Evolutionary conservation across 2,888 invertebrate genomes (phyloP).

Genomic region (Arge pagana): DNA sequence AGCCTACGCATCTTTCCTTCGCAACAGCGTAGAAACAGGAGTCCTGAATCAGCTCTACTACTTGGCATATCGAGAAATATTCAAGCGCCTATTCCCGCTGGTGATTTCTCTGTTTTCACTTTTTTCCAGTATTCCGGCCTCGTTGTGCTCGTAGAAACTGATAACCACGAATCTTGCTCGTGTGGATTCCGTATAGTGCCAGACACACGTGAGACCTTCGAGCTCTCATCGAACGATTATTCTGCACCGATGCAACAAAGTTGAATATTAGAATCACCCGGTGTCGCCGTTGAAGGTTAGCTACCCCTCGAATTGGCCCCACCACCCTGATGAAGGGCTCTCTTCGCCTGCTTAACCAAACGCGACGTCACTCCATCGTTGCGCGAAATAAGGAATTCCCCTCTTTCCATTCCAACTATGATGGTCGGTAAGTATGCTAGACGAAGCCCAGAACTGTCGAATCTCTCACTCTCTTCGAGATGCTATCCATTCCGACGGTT

Average conservation of each 20-base stretch:
- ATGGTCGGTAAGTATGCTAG: constrained; percentile 25
- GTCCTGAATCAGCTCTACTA: too few species aligned
- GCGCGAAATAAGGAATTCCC: constrained; percentile 11
- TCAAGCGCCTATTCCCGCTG: too few species aligned
- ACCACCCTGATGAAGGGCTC: constrained; percentile 24
- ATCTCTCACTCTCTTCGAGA: constrained; percentile 33
- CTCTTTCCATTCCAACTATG: constrained; percentile 29
- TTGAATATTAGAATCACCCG: constrained; percentile 51
- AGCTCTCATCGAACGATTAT: constrained; percentile 15
- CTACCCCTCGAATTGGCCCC: constrained; percentile 37
- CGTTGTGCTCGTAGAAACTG: too few species aligned
- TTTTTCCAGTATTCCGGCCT: too few species aligned
- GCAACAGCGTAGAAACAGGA: too few species aligned
- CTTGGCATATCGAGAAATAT: too few species aligned
- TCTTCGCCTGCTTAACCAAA: constrained; percentile 46
- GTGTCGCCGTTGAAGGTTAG: constrained; percentile 52
- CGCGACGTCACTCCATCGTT: constrained; percentile 41
- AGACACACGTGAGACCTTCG: not conserved
- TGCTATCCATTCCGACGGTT: constrained; percentile 58
- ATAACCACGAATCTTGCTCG: too few species aligned
- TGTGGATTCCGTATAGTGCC: not conserved
- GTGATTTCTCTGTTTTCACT: too few species aligned
- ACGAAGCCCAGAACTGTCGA: too few species aligned
- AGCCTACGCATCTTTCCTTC: too few species aligned
- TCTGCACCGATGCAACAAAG: constrained; percentile 49